Base-by-base conservation (phyloP, 2,888 invertebrate genomes). In the Adelphocoris suturalis region DNA sequence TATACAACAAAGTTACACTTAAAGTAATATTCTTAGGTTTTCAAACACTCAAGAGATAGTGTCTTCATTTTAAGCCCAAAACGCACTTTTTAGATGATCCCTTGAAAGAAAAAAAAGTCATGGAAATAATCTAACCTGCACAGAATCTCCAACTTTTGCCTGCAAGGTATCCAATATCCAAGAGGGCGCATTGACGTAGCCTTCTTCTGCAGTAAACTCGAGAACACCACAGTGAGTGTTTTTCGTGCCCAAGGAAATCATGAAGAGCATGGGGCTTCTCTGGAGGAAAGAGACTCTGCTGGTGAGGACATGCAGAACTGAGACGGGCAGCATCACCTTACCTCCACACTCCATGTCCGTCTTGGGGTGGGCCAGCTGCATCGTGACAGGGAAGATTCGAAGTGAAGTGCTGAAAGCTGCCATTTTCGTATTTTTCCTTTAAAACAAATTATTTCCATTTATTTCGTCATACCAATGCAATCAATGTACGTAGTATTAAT, bases 171-270 rank as follows among this genome's bases (percentile, higher is more conserved):
- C 95, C 98, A 99, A 98, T 98, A 99, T 99, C 99, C 99, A 99
- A 93, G 98, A 97, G 19, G 99, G 99, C 92, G 99, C 95, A 93
- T 98, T 99, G 80, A 98, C 98, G 94, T 97, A 97, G 47, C 99
- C 99, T 94, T 99, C 99, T 93, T 99, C 99, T 12, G 99, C 99
- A 11, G 99, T 98, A 94, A 99, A 99, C 93, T 99, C 99, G 91
- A 99, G 93, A 0, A 99, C 99, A 88, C 98, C 98, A 93, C 98
- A 98, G 93, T 99, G 99, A 12, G 99, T 99, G 47, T 96, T 95
- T 48, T 75, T 89, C 2, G 27, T 48, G 27, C 47, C 27, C 16
- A 23, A 47, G 96, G 93, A 99, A 99, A 55, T 96, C 93, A 99
- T 99, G 93, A 99, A 99, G 90, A 99, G 95, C 99, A 99, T 99